Percentiles rank a stretch among this genome's conserved stretches.
These are phyloP conservation scores for Chaetodon trifasciatus DNA, from an alignment of 2,797 vertebrate genomes.

Conservation along the genomic window DNA sequence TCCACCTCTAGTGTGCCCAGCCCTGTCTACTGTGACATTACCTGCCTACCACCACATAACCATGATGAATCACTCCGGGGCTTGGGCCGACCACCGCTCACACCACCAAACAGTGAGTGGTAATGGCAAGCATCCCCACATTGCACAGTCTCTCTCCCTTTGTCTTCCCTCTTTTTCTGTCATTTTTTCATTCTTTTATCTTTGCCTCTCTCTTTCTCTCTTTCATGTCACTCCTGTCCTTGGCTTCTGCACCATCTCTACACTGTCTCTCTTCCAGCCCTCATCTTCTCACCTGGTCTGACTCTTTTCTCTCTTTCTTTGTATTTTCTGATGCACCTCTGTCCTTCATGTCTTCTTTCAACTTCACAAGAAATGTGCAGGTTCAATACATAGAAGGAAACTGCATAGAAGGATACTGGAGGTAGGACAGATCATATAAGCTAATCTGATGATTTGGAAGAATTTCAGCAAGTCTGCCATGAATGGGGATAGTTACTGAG, in stretches of 20 bases:
- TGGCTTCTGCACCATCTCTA: constrained; percentile 32
- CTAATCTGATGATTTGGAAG: constrained; percentile 13
- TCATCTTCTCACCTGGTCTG: constrained; percentile 9
- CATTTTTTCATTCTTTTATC: constrained; percentile 50
- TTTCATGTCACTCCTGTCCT: constrained; percentile 42
- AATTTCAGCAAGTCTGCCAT: constrained; percentile 6
- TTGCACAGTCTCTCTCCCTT: constrained; percentile 44
- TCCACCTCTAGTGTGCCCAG: constrained; percentile 62
- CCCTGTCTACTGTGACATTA: constrained; percentile 81
- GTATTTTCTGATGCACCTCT: constrained; percentile 43
- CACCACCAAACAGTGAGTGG: constrained; percentile 76
- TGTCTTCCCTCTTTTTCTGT: constrained; percentile 53
- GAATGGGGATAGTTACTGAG: neutral
- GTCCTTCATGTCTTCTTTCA: constrained; percentile 52
- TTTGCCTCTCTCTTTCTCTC: constrained; percentile 32
- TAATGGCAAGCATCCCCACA: constrained; percentile 71
- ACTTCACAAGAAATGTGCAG: constrained; percentile 49
- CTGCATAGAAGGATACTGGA: constrained; percentile 31
- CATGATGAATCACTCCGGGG: constrained; percentile 83
- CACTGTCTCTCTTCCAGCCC: constrained; percentile 12
- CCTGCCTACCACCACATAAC: constrained; percentile 84
- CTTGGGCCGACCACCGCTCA: constrained; percentile 61
- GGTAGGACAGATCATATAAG: constrained; percentile 13
- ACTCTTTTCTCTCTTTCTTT: constrained; percentile 41
- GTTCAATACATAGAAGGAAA: constrained; percentile 49